Percentiles rank a stretch among this genome's conserved stretches.
These are phyloP conservation scores for Parus major DNA, from an alignment of 2,113 vertebrate genomes.

Conservation along the genomic window DNA sequence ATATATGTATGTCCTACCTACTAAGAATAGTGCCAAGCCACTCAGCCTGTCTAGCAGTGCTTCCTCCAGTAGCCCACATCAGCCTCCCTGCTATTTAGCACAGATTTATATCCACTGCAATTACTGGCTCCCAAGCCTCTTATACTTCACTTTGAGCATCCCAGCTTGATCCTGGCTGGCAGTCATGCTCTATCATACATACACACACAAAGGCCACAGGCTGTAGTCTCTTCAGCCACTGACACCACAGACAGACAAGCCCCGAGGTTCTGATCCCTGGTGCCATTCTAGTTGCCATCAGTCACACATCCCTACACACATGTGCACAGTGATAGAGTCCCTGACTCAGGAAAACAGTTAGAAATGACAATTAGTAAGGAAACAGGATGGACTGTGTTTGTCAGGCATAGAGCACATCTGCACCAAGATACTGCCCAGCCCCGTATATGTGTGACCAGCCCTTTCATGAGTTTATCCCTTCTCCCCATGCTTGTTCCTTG, in stretches of 20 bases:
- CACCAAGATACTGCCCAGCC: background rate
- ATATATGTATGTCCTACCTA: background rate
- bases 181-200: too few species aligned
- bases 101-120: background rate
- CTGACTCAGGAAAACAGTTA: background rate
- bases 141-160: background rate
- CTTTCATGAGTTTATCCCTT: background rate
- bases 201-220: too few species aligned
- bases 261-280: background rate
- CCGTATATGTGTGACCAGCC: background rate
- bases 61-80: background rate
- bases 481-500: background rate
- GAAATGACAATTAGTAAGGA: background rate
- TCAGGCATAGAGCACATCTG: background rate
- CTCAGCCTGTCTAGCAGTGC: background rate
- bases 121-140: background rate
- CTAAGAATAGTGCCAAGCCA: background rate
- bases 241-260: background rate
- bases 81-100: background rate
- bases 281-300: background rate
- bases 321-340: rapidly evolving
- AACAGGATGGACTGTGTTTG: background rate
- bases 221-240: background rate
- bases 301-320: background rate
- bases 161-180: background rate